Evolutionary conservation across 1,140 invertebrate genomes (phyloP).

Genomic region (Aphaenogaster ashmeadi): DNA sequence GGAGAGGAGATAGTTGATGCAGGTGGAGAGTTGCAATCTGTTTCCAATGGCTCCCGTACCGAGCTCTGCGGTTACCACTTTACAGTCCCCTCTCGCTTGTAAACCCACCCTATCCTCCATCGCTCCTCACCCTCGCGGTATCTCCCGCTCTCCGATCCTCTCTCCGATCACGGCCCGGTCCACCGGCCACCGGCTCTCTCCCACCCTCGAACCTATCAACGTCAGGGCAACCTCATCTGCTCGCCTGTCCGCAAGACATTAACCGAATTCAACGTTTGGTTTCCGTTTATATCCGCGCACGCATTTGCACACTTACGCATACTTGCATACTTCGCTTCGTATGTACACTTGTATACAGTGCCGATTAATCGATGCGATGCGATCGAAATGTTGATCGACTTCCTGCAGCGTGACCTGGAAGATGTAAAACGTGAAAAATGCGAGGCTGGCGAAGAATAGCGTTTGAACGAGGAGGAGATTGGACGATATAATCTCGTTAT

Average conservation of each 20-base stretch:
- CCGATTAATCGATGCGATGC: neutral
- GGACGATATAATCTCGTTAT: constrained; percentile 21
- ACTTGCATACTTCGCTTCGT: neutral
- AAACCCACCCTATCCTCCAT: constrained; percentile 69
- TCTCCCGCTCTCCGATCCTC: constrained; percentile 27
- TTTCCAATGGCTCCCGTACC: constrained; percentile 78
- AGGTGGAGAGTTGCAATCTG: constrained; percentile 82
- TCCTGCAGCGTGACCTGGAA: neutral
- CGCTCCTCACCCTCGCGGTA: constrained; percentile 55
- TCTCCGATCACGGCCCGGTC: constrained; percentile 23
- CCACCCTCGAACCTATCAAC: constrained; percentile 82
- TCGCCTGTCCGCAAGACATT: constrained; percentile 84
- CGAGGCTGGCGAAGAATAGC: neutral
- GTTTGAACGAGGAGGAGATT: constrained; percentile 23
- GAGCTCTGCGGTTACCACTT: constrained; percentile 80
- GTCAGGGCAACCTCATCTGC: constrained; percentile 84
- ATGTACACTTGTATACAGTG: neutral
- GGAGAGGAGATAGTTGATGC: constrained; percentile 37
- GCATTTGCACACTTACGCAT: constrained; percentile 65
- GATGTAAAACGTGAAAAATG: neutral
- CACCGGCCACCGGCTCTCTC: constrained; percentile 38
- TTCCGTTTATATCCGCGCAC: constrained; percentile 80
- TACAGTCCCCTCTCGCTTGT: constrained; percentile 79
- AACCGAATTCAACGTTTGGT: constrained; percentile 84
- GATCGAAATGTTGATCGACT: neutral